phyloP scores from a whole-genome alignment of 2,888 invertebrate genomes.

The Geophilus truncorum region DNA sequence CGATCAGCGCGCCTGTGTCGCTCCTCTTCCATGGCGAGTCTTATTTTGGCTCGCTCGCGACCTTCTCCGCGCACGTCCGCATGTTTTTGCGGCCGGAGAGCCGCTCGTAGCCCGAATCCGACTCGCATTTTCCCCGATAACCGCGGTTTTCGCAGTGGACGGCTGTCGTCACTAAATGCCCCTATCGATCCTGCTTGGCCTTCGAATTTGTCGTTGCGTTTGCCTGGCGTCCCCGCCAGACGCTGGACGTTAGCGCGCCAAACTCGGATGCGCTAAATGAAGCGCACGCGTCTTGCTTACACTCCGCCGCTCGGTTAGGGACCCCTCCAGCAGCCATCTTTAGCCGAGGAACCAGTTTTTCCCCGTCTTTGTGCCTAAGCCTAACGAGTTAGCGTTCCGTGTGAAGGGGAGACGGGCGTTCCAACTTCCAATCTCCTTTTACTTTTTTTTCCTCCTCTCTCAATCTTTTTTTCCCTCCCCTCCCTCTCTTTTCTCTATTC shows the following conservation, averaged over 20 bases:
- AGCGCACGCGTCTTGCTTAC: slow-evolving; percentile 6
- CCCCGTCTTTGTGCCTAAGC: neutral
- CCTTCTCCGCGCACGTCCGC: neutral
- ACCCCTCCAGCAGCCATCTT: slow-evolving; percentile 13
- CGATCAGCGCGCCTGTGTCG: slow-evolving; percentile 8
- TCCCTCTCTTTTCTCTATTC: neutral
- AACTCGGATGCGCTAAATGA: slow-evolving; percentile 18
- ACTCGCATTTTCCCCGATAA: neutral
- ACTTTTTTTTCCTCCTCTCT: neutral
- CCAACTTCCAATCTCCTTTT: slow-evolving; percentile 17
- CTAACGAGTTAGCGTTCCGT: slow-evolving; percentile 25
- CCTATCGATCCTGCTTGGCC: slow-evolving; percentile 21
- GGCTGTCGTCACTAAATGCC: slow-evolving; percentile 17
- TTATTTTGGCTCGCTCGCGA: neutral
- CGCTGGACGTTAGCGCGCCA: slow-evolving; percentile 20
- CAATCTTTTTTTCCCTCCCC: neutral
- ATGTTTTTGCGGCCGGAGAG: neutral
- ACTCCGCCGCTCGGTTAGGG: neutral
- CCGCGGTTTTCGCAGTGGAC: neutral
- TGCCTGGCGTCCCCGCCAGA: slow-evolving; percentile 27
- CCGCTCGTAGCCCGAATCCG: neutral
- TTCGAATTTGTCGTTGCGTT: slow-evolving; percentile 17
- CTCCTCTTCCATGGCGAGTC: neutral
- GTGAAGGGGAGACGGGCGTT: slow-evolving; percentile 6
- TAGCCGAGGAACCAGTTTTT: slow-evolving; percentile 18